Evolutionary conservation across 2,113 vertebrate species (phyloP).

Genomic region (Oryzias celebensis): DNA sequence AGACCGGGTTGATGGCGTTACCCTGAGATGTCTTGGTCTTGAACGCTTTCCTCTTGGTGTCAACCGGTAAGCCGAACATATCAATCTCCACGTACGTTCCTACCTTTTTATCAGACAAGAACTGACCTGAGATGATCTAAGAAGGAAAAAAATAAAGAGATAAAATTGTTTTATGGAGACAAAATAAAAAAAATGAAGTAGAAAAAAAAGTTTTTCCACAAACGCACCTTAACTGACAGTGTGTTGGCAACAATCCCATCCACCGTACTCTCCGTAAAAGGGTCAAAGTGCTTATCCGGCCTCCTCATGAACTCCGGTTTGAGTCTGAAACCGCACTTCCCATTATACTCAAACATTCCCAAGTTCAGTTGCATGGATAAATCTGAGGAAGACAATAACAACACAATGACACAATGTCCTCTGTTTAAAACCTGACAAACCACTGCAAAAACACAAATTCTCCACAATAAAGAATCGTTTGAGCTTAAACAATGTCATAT

Average conservation of each 20-base stretch:
- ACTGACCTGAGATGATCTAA: slow-evolving; percentile 97
- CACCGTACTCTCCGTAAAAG: slow-evolving; percentile 93
- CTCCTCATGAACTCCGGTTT: slow-evolving; percentile 98
- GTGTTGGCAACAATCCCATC: slow-evolving; percentile 98
- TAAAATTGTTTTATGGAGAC: background rate
- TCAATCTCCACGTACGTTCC: slow-evolving; percentile 96
- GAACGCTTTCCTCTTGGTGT: slow-evolving; percentile 94
- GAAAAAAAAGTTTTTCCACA: slow-evolving; percentile 5
- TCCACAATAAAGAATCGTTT: too few species aligned
- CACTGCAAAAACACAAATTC: background rate
- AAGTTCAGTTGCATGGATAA: slow-evolving; percentile 98
- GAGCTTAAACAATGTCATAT: too few species aligned
- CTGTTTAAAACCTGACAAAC: background rate
- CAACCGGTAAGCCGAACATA: slow-evolving; percentile 96
- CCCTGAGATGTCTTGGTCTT: slow-evolving; percentile 95
- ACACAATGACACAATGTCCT: background rate
- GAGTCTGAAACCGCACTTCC: slow-evolving; percentile 92
- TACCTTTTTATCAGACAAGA: slow-evolving; percentile 95
- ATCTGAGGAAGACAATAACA: slow-evolving; percentile 75
- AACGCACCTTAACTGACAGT: slow-evolving; percentile 87
- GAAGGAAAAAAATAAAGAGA: slow-evolving; percentile 6
- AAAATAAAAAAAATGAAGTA: background rate
- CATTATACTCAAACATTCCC: slow-evolving; percentile 97
- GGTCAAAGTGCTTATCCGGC: slow-evolving; percentile 96
- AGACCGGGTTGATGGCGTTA: slow-evolving; percentile 94